Evolutionary conservation across 2,797 vertebrate genomes (phyloP).

Genomic region (Pangasius mekongensis): DNA sequence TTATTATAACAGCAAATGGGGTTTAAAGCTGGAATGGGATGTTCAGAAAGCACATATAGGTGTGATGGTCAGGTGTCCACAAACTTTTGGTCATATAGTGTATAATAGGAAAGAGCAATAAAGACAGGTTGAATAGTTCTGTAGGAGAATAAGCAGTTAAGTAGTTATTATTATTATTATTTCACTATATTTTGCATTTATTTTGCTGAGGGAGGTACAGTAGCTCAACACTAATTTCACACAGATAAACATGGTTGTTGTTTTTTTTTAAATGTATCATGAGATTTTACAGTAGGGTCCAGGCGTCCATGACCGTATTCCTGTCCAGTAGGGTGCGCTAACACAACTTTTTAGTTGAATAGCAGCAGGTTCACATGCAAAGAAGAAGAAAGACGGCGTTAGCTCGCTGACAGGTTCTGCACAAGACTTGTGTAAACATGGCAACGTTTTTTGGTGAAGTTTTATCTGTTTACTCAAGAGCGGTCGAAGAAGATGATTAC

Average conservation of each 20-base stretch:
- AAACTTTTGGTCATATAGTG: neutral
- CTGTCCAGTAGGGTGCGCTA: neutral
- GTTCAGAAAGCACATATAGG: too few relatives aligned
- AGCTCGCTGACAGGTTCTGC: neutral
- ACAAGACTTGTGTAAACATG: conserved; percentile 62
- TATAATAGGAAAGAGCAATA: too few relatives aligned
- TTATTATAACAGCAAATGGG: too few relatives aligned
- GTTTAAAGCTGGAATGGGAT: too few relatives aligned
- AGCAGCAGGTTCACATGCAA: neutral
- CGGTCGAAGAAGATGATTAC: conserved; percentile 86
- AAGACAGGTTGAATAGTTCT: too few relatives aligned
- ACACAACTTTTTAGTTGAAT: neutral
- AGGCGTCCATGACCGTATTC: neutral
- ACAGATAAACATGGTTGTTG: neutral
- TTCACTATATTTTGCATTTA: neutral
- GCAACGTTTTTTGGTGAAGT: conserved; percentile 97
- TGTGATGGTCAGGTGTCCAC: too few relatives aligned
- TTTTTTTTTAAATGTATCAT: too few relatives aligned
- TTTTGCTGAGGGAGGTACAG: neutral
- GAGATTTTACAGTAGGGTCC: neutral
- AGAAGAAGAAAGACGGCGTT: neutral
- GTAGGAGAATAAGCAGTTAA: neutral
- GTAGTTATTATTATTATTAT: neutral
- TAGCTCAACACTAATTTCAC: neutral
- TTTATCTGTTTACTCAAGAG: conserved; percentile 81